Base-by-base conservation (phyloP, 2,113 vertebrate genomes). In the Ahaetulla prasina region DNA sequence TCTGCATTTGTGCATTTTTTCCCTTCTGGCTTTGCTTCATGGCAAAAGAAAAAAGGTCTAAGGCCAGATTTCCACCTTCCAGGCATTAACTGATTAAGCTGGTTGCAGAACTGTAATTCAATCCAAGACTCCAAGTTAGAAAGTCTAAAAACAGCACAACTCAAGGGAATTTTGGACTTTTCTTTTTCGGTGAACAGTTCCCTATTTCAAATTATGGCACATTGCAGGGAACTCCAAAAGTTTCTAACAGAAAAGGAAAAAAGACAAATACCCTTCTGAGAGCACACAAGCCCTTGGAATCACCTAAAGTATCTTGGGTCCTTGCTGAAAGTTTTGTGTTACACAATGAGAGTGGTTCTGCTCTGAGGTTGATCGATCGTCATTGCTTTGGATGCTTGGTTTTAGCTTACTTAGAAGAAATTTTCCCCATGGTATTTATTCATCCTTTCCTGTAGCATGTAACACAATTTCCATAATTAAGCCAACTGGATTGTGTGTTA, bases 401-500 rank as follows among this genome's bases (percentile, higher is more conserved):
- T 84, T 88, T 20, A 55, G 10, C 30, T 55, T 54, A 57, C 2
- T 89, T 30, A 23, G 43, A 85, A 60, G 7, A 45, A 53, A n/a
- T 84, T 55, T 85, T 89, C 84, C 60, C 50, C 22, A n/a, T 47
- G 52, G 25, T 87, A 92, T 89, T 92, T 84, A 89, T 89, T 88
- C 55, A 85, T 47, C 30, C 43, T 55, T 49, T 53, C 74, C 22
- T 55, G 11, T n/a, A 35, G 53, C n/a, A 89, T 25, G 53, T 35
- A 89, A 47, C 35, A 89, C 68, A 49, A 60, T 57, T 45, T 92
- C n/a, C 3, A 89, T 85, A 92, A 92, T 85, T 92, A 89, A 89
- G 16, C 52, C 87, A 89, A 20, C 35, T 80, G 63, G 50, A 74
- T 85, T 85, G 47, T 89, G 47, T 84, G 23, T 84, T 89, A 55